Evolutionary conservation across 2,797 vertebrate species (phyloP).

Genomic region (Gallinago nigripennis): DNA sequence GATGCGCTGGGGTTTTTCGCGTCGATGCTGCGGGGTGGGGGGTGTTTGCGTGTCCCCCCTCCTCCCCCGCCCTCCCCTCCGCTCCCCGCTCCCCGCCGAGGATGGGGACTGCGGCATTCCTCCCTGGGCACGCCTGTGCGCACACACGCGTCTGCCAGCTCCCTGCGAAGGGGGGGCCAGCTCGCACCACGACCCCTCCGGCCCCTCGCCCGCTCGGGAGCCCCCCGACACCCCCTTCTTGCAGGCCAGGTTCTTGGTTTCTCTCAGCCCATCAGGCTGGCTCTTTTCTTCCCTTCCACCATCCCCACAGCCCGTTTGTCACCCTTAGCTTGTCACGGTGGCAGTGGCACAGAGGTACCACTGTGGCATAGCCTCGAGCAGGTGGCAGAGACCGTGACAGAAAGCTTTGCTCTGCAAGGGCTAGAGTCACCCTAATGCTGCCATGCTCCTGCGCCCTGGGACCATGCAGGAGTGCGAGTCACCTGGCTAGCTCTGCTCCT

Average conservation of each 20-base stretch:
- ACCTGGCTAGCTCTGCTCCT: neutral
- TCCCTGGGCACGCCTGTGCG: neutral
- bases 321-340: neutral
- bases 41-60: too few species aligned
- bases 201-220: neutral
- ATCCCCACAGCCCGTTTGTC: neutral
- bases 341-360: neutral
- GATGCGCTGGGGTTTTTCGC: neutral
- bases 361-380: rapidly evolving
- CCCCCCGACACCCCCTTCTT: rapidly evolving
- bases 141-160: neutral
- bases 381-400: rapidly evolving
- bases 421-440: rapidly evolving
- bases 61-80: too few species aligned
- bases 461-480: rapidly evolving
- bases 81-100: neutral
- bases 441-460: rapidly evolving
- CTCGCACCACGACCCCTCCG: neutral
- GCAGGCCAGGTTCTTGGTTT: neutral
- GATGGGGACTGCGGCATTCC: conserved; percentile 18
- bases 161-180: neutral
- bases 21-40: too few species aligned
- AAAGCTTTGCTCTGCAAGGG: neutral
- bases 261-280: neutral
- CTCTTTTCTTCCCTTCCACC: neutral